Conservation (phyloP, 2,888 invertebrate species). For the Clunio marinus region DNA sequence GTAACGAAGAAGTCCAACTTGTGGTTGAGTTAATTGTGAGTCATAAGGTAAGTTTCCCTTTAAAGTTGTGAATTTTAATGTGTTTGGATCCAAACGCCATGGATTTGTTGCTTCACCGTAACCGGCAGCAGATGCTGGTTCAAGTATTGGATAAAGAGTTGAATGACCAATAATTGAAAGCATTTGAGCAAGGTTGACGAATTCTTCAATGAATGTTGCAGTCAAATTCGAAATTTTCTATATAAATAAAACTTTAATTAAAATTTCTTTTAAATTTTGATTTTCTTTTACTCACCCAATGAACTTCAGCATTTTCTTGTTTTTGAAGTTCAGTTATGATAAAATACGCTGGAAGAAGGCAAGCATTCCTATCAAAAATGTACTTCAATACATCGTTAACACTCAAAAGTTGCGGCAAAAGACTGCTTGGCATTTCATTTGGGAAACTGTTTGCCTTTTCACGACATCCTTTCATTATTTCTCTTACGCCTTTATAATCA, state of each 20-base stretch:
- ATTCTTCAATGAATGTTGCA: conserved; percentile 87
- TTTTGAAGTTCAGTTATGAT: conserved; percentile 94
- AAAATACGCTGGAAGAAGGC: conserved; percentile 89
- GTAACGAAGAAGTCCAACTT: conserved; percentile 80
- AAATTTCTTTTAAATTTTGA: no score
- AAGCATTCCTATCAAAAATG: conserved; percentile 88
- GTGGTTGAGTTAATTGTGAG: conserved; percentile 80
- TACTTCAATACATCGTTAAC: conserved; percentile 77
- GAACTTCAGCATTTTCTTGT: conserved; percentile 54
- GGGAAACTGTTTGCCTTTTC: conserved; percentile 85
- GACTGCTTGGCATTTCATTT: conserved; percentile 69
- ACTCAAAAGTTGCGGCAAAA: conserved; percentile 75
- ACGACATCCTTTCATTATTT: conserved; percentile 86
- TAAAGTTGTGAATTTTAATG: conserved; percentile 60
- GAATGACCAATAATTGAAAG: conserved; percentile 87
- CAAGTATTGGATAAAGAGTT: conserved; percentile 89
- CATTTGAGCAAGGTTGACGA: conserved; percentile 92
- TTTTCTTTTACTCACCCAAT: conserved; percentile 66
- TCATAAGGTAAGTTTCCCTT: conserved; percentile 81
- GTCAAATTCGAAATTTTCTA: conserved; percentile 80
- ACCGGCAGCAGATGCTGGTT: conserved; percentile 66
- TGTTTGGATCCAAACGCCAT: conserved; percentile 86
- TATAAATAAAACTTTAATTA: conserved; percentile 44
- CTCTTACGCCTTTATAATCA: conserved; percentile 91
- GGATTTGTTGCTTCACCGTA: conserved; percentile 82